Percentiles rank a stretch among this genome's conserved stretches.
phyloP scores from a whole-genome alignment of 2,797 vertebrate genomes.

The Aselliscus stoliczkanus region DNA sequence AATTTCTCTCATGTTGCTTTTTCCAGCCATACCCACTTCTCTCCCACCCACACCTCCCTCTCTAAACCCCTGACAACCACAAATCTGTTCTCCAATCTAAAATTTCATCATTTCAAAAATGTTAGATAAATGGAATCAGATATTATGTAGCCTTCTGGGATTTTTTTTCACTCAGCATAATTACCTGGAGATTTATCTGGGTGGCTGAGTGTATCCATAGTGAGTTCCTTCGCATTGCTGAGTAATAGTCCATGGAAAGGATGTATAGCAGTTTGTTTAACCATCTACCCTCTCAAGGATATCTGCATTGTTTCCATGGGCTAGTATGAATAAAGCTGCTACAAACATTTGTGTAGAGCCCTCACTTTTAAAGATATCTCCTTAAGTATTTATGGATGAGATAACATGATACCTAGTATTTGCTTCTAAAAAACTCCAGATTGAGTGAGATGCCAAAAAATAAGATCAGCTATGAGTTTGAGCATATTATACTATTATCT shows the following conservation, averaged over 20 bases:
- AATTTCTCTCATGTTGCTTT: neutral
- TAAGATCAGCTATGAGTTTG: neutral
- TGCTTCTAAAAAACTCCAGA: slow-evolving; percentile 13
- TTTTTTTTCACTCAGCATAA: neutral
- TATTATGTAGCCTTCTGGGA: neutral
- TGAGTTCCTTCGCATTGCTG: neutral
- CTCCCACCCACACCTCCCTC: neutral
- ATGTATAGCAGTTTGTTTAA: neutral
- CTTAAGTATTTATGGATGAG: neutral
- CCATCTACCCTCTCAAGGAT: neutral
- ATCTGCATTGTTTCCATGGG: neutral
- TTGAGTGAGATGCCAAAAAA: neutral
- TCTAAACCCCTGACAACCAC: neutral
- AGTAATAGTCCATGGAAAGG: neutral
- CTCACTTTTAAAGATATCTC: neutral
- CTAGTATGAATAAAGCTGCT: neutral
- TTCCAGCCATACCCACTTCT: neutral
- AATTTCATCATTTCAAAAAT: neutral
- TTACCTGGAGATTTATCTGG: neutral
- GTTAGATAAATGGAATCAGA: neutral
- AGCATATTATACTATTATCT: neutral
- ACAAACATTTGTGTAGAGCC: neutral
- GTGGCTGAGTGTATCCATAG: neutral
- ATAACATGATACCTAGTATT: neutral
- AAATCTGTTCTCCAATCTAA: neutral